Evolutionary conservation across 92 coral and sea anemone genomes (phyloP), one percentile per base, ranked within the genome.

Genomic region (Umimayanthus kanabou): DNA sequence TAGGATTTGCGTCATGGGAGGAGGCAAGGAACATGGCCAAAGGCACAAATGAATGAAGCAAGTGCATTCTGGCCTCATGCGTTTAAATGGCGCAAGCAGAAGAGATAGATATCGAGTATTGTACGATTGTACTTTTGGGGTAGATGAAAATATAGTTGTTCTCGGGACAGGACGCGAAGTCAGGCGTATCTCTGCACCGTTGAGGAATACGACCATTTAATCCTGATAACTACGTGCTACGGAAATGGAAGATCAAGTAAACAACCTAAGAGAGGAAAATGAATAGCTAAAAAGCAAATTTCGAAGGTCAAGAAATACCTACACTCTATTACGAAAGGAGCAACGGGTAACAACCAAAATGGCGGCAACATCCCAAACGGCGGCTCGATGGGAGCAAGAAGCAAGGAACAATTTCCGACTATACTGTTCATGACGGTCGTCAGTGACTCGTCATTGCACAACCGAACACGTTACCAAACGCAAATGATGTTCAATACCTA

Each of bases 321-420:
- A 49, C 82, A 78, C 64, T 53, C 64, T 29, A 78, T 78, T 78
- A 78, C 49, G 82, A 78, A 78, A 78, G 66, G 64, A 78, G 39
- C 58, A 78, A 50, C 29, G 49, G 50, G 66, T 39, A 78, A 43
- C 30, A 45, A 25, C 67, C 82, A 78, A 78, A 18, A 47, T 45
- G 66, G 82, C 82, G 50, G 66, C 65, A 78, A 43, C 30, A 45
- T 9, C 67, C 82, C 49, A 78, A 18, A 47, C 23, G 66, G 82
- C 82, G 82, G 82, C 66, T 78, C 18, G 82, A 42, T 29, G 42
- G 82, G 82, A 78, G 82, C 66, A 39, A 75, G 79, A 75, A 75
- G 79, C 18, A 78, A 50, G 67, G 67, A 79, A 11, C 82, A 79
- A 79, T 26, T 15, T 79, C 64, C 82, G 69, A 25, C 64, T 16